Evolutionary conservation across 1,140 invertebrate genomes (phyloP), one percentile per base, ranked within the genome.

Genomic region (Zaprionus nigranus): DNA sequence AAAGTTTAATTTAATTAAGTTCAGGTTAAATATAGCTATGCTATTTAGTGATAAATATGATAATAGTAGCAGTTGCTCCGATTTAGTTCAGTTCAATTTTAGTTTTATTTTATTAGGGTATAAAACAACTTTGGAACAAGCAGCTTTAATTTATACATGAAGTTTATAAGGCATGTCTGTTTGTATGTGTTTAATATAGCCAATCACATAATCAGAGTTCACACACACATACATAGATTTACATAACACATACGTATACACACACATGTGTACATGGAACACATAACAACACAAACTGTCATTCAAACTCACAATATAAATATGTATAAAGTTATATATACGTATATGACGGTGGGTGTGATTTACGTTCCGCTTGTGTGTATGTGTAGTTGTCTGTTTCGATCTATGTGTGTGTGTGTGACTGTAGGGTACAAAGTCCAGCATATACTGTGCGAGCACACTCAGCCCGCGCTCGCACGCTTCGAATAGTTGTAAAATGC

Each of bases 391-490:
- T 43, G 5, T 40, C 66, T 54, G 12, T 71, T 51, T 30, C 17
- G 7, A 3, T 30, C 5, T 17, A 17, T 36, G 15, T 15, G 12
- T 46, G 38, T 64, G 22, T 28, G 22, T 69, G 46, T 26, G 7
- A 66, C 60, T 51, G 56, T 40, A 26, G 53, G 36, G 82, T 73
- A 15, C 79, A 86, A 86, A 86, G 82, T 86, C 79, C 65, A 73
- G 22, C 36, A 51, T 75, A 75, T 60, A 65, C 49, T 49, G 40
- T 5, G 78, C 77, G 22, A 24, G 53, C 30, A 56, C 20, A 71
- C 30, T 36, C 38, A 24, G 57, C 64, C 63, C 62, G 53, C 36
- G 56, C 57, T n/a, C 40, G 5, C 57, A 12, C 40, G 5, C 40
- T 9, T 46, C 56, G 22, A 36, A 26, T 51, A 34, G 46, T 75